Percentiles rank a stretch among this genome's conserved stretches.
These are phyloP conservation scores for Anthopleura xanthogrammica DNA, from an alignment of 92 coral and sea anemone species.

Conservation along the genomic window DNA sequence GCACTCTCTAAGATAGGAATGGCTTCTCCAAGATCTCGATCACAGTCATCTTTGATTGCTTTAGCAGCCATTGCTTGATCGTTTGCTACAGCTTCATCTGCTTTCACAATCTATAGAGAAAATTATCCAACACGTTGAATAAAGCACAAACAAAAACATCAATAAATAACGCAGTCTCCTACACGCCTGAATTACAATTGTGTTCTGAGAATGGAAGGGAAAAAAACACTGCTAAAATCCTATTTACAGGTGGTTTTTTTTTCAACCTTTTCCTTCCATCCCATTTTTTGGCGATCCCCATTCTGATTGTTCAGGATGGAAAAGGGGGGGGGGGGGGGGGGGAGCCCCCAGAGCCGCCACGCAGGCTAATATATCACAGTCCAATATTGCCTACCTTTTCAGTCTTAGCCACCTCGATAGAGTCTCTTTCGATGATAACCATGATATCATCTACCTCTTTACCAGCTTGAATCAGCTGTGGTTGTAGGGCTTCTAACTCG, in stretches of 20 bases:
- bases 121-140: not conserved
- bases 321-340: too few species aligned
- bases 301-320: too few species aligned
- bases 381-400: constrained; percentile 69
- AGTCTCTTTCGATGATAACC: constrained; percentile 97
- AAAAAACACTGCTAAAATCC: not conserved
- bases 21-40: constrained; percentile 92
- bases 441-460: constrained; percentile 98
- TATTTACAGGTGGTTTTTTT: not conserved
- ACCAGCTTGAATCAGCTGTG: constrained; percentile 96
- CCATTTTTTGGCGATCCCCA: too few species aligned
- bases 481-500: constrained; percentile 95
- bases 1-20: constrained; percentile 97
- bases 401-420: constrained; percentile 94
- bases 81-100: constrained; percentile 97
- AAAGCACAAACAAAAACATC: too few species aligned
- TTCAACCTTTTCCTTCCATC: not conserved
- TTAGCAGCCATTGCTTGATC: constrained; percentile 99
- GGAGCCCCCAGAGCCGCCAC: too few species aligned
- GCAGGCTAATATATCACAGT: not conserved
- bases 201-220: too few species aligned
- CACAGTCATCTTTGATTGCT: constrained; percentile 98
- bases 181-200: too few species aligned
- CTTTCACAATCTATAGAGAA: constrained; percentile 82
- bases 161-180: too few species aligned